Conservation (phyloP, 2,113 vertebrate genomes). For the Castor canadensis region DNA sequence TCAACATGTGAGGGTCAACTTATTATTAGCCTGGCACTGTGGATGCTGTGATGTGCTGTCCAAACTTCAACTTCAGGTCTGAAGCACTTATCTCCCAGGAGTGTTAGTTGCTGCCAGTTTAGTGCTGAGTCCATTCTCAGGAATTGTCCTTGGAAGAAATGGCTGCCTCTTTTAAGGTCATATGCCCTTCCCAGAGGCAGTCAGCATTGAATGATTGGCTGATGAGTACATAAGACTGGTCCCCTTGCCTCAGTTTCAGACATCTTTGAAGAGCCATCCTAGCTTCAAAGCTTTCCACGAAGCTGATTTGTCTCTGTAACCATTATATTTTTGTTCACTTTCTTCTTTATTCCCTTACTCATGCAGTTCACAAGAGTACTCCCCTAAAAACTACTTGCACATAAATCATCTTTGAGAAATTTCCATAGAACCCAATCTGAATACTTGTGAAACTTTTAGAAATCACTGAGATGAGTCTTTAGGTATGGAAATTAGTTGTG, state of each 20-base stretch:
- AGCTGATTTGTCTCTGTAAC: neutral
- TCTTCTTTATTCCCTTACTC: neutral
- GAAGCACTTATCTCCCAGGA: slow-evolving; percentile 40
- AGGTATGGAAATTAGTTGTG: neutral
- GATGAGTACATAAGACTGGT: neutral
- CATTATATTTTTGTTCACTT: neutral
- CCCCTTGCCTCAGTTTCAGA: neutral
- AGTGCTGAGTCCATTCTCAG: neutral
- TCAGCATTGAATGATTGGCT: neutral
- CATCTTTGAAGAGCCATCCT: neutral
- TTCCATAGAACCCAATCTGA: neutral
- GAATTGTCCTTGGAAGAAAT: slow-evolving; percentile 48
- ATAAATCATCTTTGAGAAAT: neutral
- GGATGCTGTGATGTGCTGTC: neutral
- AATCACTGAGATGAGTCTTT: slow-evolving; percentile 2
- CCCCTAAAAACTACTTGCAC: neutral
- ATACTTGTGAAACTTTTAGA: neutral
- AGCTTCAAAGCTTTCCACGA: neutral
- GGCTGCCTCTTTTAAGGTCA: slow-evolving; percentile 3
- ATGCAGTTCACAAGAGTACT: neutral
- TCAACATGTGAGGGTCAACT: slow-evolving; percentile 23
- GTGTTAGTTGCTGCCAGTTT: slow-evolving; percentile 20
- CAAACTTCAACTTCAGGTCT: slow-evolving; percentile 23
- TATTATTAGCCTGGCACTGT: slow-evolving; percentile 25
- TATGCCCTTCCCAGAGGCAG: neutral